Evolutionary conservation across 2,797 vertebrate species (phyloP).

Genomic region (Knipowitschia caucasica): DNA sequence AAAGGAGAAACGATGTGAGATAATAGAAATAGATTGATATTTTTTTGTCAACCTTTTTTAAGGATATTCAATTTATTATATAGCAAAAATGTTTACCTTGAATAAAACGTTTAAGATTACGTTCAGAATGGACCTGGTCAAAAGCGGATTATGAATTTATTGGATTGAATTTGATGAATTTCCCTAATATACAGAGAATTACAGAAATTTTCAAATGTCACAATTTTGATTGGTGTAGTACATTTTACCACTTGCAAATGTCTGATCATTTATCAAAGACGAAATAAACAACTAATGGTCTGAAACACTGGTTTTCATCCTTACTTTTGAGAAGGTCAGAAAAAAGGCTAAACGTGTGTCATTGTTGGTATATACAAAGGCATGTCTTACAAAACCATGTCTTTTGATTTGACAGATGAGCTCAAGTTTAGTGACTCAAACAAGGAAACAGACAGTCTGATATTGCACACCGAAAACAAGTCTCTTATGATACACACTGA

Average conservation of each 20-base stretch:
- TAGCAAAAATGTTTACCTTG: too few relatives aligned
- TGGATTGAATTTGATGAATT: too few relatives aligned
- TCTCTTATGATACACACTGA: neutral
- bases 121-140: too few relatives aligned
- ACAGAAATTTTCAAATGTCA: too few relatives aligned
- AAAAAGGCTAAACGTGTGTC: neutral
- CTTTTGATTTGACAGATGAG: conserved; percentile 17
- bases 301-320: neutral
- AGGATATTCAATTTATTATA: neutral
- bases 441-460: conserved; percentile 21
- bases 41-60: neutral
- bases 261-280: neutral
- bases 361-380: conserved; percentile 4
- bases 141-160: too few relatives aligned
- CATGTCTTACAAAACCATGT: conserved; percentile 5
- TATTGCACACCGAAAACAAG: conserved; percentile 16
- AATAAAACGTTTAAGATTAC: too few relatives aligned
- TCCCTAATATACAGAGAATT: too few relatives aligned
- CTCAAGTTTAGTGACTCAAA: conserved; percentile 46
- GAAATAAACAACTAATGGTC: neutral
- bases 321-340: neutral
- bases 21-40: neutral
- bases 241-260: neutral
- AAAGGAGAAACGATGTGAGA: conserved; percentile 29
- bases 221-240: too few relatives aligned